phyloP scores from a whole-genome alignment of 2,888 invertebrate species.

The Nomada ruficornis region DNA sequence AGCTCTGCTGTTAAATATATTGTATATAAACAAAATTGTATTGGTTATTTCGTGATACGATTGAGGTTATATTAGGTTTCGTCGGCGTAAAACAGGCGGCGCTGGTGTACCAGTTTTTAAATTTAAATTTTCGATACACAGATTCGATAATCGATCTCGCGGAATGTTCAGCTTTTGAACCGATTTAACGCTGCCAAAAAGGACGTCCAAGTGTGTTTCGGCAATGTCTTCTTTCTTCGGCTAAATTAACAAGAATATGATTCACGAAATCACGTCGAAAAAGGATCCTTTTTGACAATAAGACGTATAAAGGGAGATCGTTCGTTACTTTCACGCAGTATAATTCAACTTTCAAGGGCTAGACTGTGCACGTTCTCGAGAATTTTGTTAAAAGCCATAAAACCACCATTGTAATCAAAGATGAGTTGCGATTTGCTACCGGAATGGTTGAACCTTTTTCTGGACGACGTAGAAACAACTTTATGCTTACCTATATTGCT shows the following conservation, averaged over 20 bases:
- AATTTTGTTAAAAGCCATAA: background rate
- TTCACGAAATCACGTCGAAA: constrained; percentile 32
- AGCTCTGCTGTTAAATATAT: background rate
- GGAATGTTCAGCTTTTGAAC: constrained; percentile 39
- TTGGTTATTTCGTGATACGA: background rate
- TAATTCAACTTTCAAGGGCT: background rate
- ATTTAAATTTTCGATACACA: background rate
- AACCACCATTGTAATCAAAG: constrained; percentile 29
- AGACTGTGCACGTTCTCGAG: background rate
- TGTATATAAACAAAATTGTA: background rate
- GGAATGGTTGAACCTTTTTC: constrained; percentile 72
- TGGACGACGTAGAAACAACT: constrained; percentile 77
- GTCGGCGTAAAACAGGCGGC: background rate
- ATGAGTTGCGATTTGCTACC: constrained; percentile 77
- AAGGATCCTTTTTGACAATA: constrained; percentile 13
- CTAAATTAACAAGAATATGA: constrained; percentile 58
- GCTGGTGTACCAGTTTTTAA: background rate
- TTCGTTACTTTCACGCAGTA: background rate
- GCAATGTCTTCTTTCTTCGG: constrained; percentile 29
- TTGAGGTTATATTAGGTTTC: constrained; percentile 25
- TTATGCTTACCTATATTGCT: constrained; percentile 79
- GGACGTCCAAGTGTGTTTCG: constrained; percentile 48
- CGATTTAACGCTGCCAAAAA: background rate
- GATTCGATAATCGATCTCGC: constrained; percentile 40
- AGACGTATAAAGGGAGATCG: background rate